A percentile compares a stretch with the other conserved stretches of the same genome.
These are phyloP conservation scores for Nymphalis c-album DNA, from an alignment of 2,888 invertebrate genomes.

Conservation along the genomic window DNA sequence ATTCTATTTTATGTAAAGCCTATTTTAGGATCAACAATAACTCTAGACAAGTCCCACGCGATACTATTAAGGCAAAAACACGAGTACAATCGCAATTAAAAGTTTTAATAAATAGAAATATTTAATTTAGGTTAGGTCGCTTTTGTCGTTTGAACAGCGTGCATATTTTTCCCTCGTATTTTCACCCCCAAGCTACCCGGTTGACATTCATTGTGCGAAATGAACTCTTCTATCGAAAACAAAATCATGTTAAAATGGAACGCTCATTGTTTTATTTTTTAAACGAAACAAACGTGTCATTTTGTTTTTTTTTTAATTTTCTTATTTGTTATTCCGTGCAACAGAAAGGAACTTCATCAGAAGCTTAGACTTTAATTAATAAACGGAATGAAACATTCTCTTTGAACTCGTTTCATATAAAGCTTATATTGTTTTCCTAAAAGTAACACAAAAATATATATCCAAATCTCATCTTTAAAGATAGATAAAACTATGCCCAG, in stretches of 20 bases:
- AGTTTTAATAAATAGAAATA: slow-evolving; percentile 23
- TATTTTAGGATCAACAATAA: too few species aligned
- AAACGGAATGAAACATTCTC: too few species aligned
- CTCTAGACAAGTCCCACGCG: too few species aligned
- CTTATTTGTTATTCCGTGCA: background rate
- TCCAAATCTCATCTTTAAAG: too few species aligned
- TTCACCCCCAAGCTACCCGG: slow-evolving; percentile 18
- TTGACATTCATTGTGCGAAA: slow-evolving; percentile 35
- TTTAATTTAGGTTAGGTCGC: slow-evolving; percentile 8
- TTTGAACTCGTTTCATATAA: too few species aligned
- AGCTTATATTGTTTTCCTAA: too few species aligned
- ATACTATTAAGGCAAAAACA: background rate
- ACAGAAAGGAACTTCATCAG: too few species aligned
- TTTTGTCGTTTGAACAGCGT: slow-evolving; percentile 12
- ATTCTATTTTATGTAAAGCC: background rate
- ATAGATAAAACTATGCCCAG: too few species aligned
- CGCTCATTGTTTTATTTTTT: slow-evolving; percentile 7
- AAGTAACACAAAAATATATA: too few species aligned
- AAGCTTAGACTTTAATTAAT: too few species aligned
- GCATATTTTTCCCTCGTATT: slow-evolving; percentile 22
- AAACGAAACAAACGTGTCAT: background rate
- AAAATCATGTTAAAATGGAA: slow-evolving; percentile 27
- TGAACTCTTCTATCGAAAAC: slow-evolving; percentile 34
- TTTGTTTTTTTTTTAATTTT: background rate
- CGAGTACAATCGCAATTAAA: background rate